These are phyloP conservation scores for Chloroceryle inda DNA, from an alignment of 2,797 vertebrate genomes.

Conservation along the genomic window DNA sequence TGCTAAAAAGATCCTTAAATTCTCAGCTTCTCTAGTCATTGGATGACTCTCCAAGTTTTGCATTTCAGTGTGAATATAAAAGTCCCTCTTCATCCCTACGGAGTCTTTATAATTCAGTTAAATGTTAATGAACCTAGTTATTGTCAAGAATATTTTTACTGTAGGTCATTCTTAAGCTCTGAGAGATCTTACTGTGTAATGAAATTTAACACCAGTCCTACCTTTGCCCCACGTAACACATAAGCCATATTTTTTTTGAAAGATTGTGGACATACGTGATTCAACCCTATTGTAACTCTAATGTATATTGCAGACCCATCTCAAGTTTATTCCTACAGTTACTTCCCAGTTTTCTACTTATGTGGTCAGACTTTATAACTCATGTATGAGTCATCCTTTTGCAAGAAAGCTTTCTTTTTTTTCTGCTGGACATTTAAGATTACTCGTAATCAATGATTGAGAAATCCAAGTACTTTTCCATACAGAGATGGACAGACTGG, in stretches of 20 bases:
- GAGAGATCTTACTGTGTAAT: background rate
- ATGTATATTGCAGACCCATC: background rate
- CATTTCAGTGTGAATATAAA: background rate
- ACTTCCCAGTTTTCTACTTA: background rate
- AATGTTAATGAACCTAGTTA: background rate
- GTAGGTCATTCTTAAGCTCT: background rate
- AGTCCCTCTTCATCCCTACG: background rate
- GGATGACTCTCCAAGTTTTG: background rate
- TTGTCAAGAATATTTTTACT: background rate
- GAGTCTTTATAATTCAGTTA: background rate
- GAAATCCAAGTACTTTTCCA: background rate
- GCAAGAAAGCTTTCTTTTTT: background rate
- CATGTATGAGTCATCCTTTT: background rate
- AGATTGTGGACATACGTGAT: background rate
- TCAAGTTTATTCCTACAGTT: background rate
- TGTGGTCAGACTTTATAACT: background rate
- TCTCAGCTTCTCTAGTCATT: background rate
- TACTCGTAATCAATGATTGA: background rate
- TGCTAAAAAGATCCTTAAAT: background rate
- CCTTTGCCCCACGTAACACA: background rate
- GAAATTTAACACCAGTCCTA: background rate
- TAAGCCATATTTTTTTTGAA: background rate
- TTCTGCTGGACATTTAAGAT: background rate
- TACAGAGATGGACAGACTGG: background rate
- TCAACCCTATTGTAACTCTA: background rate